Evolutionary conservation across 2,888 invertebrate genomes (phyloP).

Genomic region (Cephus pygmeus): DNA sequence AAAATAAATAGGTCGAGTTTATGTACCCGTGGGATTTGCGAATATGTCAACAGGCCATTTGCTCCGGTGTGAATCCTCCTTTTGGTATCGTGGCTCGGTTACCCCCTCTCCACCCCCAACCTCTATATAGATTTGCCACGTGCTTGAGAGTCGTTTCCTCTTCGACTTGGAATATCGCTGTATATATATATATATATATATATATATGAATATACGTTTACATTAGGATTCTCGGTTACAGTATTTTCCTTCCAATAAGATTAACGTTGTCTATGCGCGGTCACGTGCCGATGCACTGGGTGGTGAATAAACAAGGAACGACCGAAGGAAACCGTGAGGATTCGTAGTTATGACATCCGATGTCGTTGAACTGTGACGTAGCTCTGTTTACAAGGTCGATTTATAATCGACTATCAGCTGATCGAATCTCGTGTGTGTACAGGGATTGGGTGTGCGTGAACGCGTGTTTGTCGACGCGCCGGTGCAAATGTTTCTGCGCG

Average conservation of each 20-base stretch:
- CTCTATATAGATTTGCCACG: not conserved
- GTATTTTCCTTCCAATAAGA: not conserved
- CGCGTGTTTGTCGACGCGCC: not conserved
- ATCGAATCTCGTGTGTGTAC: constrained; percentile 20
- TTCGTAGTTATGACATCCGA: not conserved
- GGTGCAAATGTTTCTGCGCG: not conserved
- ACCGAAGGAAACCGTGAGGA: not conserved
- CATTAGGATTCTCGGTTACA: not conserved
- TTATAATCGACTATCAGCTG: not conserved
- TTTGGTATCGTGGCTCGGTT: not conserved
- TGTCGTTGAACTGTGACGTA: not conserved
- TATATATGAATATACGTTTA: not conserved
- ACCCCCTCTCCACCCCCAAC: not conserved
- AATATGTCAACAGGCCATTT: constrained; percentile 34
- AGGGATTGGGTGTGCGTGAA: constrained; percentile 19
- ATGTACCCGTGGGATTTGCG: constrained; percentile 39
- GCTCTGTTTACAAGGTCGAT: not conserved
- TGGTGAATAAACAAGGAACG: not conserved
- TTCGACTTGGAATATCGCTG: not conserved
- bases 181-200: no score
- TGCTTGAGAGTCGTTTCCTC: not conserved
- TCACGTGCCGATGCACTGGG: not conserved
- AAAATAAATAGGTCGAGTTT: constrained; percentile 46
- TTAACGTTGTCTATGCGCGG: not conserved
- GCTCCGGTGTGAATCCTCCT: not conserved